Percentiles rank a stretch among this genome's conserved stretches.
Conservation (phyloP, 64 coral and sea anemone species). For the Montipora cactus region DNA sequence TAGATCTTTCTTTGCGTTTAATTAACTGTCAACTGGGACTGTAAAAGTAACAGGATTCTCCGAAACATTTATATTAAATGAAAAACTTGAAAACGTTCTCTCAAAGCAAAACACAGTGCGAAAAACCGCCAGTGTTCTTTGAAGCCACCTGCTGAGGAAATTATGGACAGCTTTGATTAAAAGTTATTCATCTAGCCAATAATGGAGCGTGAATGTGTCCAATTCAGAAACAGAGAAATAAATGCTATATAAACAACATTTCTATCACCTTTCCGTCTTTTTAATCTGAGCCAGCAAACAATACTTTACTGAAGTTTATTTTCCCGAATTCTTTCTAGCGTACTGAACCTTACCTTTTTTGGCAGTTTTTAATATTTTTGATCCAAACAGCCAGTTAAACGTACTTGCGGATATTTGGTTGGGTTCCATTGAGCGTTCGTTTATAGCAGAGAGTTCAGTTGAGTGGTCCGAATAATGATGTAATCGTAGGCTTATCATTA, state of each 20-base stretch:
- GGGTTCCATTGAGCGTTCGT: too few relatives aligned
- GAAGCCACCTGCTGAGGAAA: not conserved
- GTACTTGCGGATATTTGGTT: not conserved
- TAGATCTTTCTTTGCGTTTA: too few relatives aligned
- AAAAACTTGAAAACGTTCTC: not conserved
- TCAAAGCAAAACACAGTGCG: not conserved
- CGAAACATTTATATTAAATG: not conserved
- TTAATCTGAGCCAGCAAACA: not conserved
- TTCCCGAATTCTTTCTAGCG: not conserved
- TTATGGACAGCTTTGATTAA: slow-evolving; percentile 9
- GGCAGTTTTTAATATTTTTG: not conserved
- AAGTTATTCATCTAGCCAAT: slow-evolving; percentile 11
- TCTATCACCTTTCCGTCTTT: not conserved
- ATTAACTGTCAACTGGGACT: not conserved
- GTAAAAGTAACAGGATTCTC: not conserved
- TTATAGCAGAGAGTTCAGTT: not conserved
- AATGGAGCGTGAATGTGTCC: not conserved
- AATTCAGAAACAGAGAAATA: not conserved
- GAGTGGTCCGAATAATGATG: not conserved
- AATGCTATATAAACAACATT: not conserved
- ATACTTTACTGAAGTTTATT: not conserved
- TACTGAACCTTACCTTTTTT: too few relatives aligned
- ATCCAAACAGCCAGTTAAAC: not conserved
- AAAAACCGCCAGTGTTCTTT: slow-evolving; percentile 17
- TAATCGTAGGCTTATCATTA: not conserved